Conservation (phyloP, 2,113 vertebrate genomes). For the Onychostoma macrolepis region DNA sequence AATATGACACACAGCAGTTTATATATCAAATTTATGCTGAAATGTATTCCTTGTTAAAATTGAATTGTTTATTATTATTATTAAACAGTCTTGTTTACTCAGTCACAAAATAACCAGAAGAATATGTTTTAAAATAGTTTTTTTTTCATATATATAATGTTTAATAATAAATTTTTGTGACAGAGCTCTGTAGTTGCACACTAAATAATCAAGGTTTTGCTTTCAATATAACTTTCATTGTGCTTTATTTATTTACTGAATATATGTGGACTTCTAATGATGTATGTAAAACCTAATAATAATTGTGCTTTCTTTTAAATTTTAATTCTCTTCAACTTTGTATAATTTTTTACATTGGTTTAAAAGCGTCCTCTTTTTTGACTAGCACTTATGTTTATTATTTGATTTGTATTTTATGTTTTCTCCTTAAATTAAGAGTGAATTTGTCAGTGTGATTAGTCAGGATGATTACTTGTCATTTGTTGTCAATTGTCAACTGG, state of each 20-base stretch:
- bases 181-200: background rate
- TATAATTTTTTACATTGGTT: constrained; percentile 23
- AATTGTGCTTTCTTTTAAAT: constrained; percentile 6
- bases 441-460: constrained; percentile 19
- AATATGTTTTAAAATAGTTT: background rate
- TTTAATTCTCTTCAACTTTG: constrained; percentile 13
- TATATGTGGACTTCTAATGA: background rate
- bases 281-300: background rate
- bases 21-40: background rate
- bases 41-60: background rate
- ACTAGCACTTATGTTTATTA: constrained; percentile 20
- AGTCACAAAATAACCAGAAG: background rate
- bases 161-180: background rate
- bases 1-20: background rate
- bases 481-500: too few species aligned
- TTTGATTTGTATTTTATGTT: constrained; percentile 16
- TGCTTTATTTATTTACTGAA: constrained; percentile 8
- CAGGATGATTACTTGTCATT: constrained; percentile 42
- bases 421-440: background rate
- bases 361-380: background rate
- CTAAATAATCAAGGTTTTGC: background rate
- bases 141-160: background rate
- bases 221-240: background rate
- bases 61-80: background rate
- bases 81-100: background rate